phyloP scores from a whole-genome alignment of 2,113 vertebrate species.

The Pachyramphus minor region DNA sequence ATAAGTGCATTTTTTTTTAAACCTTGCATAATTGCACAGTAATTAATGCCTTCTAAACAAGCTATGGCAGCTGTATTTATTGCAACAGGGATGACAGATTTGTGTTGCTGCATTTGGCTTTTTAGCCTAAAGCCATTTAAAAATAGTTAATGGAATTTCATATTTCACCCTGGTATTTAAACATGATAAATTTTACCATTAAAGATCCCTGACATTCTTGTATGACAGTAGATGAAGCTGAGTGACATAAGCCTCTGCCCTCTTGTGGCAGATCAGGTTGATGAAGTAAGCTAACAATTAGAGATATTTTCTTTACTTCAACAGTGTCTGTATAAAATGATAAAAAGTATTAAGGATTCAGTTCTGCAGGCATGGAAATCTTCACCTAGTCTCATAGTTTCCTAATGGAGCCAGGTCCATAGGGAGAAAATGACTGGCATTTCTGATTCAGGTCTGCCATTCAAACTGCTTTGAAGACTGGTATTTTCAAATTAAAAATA shows the following conservation, averaged over 20 bases:
- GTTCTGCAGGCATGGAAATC: neutral
- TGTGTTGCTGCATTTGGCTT: neutral
- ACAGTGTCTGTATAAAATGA: rapidly evolving
- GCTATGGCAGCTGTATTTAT: neutral
- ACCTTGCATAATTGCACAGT: neutral
- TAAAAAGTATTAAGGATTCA: neutral
- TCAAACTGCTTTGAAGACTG: neutral
- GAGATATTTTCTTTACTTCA: neutral
- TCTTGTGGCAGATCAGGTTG: conserved; percentile 40
- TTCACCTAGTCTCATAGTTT: neutral
- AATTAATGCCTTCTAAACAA: neutral
- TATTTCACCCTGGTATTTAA: conserved; percentile 17
- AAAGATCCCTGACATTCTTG: neutral
- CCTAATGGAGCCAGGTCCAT: neutral
- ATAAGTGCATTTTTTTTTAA: neutral
- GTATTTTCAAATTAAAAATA: neutral
- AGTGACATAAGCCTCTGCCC: conserved; percentile 35
- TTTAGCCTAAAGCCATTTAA: neutral
- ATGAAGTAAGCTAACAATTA: neutral
- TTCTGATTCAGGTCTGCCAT: neutral
- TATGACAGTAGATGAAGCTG: neutral
- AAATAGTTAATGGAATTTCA: conserved; percentile 13
- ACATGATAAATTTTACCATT: neutral
- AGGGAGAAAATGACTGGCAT: neutral
- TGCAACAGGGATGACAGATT: neutral